Base-by-base conservation (phyloP, 1,140 invertebrate genomes). In the Spodoptera litura region DNA sequence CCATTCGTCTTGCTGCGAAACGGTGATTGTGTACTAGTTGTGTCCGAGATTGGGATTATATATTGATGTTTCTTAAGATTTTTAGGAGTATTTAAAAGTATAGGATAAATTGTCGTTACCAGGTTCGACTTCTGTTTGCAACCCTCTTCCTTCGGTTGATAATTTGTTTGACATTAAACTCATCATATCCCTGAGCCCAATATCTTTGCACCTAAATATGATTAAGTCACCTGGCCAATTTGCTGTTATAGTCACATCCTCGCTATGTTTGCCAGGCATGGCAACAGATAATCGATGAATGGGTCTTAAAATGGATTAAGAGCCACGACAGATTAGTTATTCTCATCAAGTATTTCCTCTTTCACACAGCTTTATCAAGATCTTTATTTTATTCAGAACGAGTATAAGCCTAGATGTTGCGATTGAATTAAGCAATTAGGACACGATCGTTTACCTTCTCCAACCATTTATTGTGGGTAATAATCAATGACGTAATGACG, bases 1-100 rank as follows among this genome's bases (percentile, higher is more conserved):
- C 59, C 20, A 83, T 84, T 83, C 82, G 83, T 79, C 80, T 74
- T 72, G 82, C 61, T 73, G 56, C 53, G 64, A 75, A 56, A 73
- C 75, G 20, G 62, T 35, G 70, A 76, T 56, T 11, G 49, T 58
- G 31, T 20, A 62, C 56, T 75, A 51, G 35, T 73, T 25, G 15
- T 51, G 31, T 15, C 15, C 15, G 15, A n/a, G 35, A 15, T 58
- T 51, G 10, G n/a, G 44, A 27, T 49, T n/a, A 12, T 56, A 5
- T 52, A 52, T 27, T 27, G 25, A 68, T 52, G 3, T 27, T 31
- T 10, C 13, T 20, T 38, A 51, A 9, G 38, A 35, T 5, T 5
- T 44, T 15, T 38, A 56, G n/a, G 5, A 56, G 6, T 20, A 20
- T 20, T 20, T 20, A 20, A 20, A 20, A 20, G 20, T 15, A 56